A percentile compares a stretch with the other conserved stretches of the same genome.
phyloP scores from a whole-genome alignment of 2,888 invertebrate genomes.

The Heterodera filipjevi region DNA sequence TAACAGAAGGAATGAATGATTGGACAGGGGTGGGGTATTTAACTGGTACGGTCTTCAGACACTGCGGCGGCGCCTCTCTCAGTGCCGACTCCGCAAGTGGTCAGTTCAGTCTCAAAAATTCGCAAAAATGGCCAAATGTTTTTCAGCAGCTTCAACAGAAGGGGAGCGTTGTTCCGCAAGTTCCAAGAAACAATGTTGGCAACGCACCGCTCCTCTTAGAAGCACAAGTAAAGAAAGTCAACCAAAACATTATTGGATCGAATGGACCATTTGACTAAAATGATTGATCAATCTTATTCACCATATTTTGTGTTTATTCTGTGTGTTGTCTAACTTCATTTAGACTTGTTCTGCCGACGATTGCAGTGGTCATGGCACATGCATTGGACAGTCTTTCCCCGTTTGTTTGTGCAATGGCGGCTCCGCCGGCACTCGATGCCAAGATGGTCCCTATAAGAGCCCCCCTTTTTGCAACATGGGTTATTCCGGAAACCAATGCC shows the following conservation, averaged over 20 bases:
- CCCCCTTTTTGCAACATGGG: conserved; percentile 21
- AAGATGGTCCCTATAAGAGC: conserved; percentile 56
- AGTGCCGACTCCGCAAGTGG: not conserved
- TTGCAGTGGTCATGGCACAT: conserved; percentile 55
- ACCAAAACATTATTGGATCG: no score
- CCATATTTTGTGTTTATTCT: no score
- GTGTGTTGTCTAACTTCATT: no score
- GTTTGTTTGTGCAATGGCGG: conserved; percentile 58
- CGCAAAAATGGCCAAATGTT: not conserved
- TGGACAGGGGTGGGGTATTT: no score
- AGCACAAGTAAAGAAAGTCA: not conserved
- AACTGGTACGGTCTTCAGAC: not conserved
- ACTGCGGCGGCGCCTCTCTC: not conserved
- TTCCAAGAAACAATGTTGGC: not conserved
- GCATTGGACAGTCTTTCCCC: conserved; percentile 53
- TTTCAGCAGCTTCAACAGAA: conserved; percentile 4
- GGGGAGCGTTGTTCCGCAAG: not conserved
- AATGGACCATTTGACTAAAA: no score
- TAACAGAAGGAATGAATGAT: no score
- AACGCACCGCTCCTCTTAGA: not conserved
- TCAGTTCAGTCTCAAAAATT: not conserved
- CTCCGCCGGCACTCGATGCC: conserved; percentile 53
- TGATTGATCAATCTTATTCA: no score
- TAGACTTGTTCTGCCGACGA: conserved; percentile 49
- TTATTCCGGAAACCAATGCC: conserved; percentile 48